These are phyloP conservation scores for Microcebus lehilahytsara DNA, from an alignment of 2,113 vertebrate species.

Conservation along the genomic window DNA sequence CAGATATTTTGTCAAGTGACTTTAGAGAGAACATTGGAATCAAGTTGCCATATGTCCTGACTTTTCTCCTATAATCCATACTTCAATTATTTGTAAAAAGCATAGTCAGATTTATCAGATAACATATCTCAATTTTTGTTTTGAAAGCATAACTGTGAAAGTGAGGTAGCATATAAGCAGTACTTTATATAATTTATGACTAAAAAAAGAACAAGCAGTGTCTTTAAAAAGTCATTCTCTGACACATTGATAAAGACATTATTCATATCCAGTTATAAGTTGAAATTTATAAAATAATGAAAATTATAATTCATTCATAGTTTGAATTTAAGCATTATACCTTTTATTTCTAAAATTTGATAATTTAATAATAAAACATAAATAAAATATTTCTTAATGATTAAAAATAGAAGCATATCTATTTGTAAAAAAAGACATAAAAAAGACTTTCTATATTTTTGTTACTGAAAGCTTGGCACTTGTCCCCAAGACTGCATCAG, in stretches of 20 bases:
- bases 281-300: not conserved
- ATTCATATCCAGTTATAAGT: not conserved
- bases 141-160: not conserved
- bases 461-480: too few relatives aligned
- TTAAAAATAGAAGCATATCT: not conserved
- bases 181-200: not conserved
- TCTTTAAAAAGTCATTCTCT: not conserved
- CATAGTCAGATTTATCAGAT: not conserved
- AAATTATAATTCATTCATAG: not conserved
- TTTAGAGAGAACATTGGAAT: not conserved
- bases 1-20: not conserved
- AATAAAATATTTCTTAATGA: conserved; percentile 6
- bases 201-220: not conserved
- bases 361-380: not conserved
- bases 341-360: not conserved
- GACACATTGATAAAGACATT: not conserved
- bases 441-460: not conserved
- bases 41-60: not conserved
- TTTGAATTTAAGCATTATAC: not conserved
- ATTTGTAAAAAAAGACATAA: not conserved
- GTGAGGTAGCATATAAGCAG: not conserved
- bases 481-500: too few relatives aligned
- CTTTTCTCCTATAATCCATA: not conserved
- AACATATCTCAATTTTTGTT: not conserved
- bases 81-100: not conserved